phyloP scores from a whole-genome alignment of 2,113 vertebrate species.

The Nettapus auritus region DNA sequence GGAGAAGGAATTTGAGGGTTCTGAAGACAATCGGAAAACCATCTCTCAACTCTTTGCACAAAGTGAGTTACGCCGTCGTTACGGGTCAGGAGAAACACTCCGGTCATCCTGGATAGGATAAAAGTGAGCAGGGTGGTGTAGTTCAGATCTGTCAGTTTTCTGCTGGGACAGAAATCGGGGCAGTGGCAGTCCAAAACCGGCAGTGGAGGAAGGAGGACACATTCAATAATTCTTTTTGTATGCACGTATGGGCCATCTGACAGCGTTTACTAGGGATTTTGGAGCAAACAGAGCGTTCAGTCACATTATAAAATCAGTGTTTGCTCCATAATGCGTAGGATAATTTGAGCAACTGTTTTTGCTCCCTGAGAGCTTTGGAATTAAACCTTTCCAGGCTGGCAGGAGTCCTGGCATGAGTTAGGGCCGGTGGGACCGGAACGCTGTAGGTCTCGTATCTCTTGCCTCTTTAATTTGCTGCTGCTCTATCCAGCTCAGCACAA shows the following conservation, averaged over 20 bases:
- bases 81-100: background rate
- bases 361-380: background rate
- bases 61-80: constrained; percentile 81
- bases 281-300: background rate
- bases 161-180: background rate
- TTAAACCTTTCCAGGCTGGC: background rate
- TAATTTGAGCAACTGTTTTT: background rate
- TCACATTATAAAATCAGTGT: background rate
- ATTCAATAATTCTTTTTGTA: background rate
- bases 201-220: background rate
- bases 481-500: constrained; percentile 6
- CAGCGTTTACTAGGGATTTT: background rate
- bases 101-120: background rate
- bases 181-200: background rate
- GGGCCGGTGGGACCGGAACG: background rate
- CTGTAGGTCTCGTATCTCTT: background rate
- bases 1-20: constrained; percentile 93
- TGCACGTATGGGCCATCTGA: background rate
- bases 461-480: constrained; percentile 18
- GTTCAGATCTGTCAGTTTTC: background rate
- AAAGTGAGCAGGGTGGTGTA: background rate
- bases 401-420: background rate
- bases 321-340: background rate
- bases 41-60: constrained; percentile 95
- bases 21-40: constrained; percentile 96